A percentile compares a stretch with the other conserved stretches of the same genome.
These are phyloP conservation scores for Sarcophaga variegata DNA, from an alignment of 2,888 invertebrate species.

Conservation along the genomic window DNA sequence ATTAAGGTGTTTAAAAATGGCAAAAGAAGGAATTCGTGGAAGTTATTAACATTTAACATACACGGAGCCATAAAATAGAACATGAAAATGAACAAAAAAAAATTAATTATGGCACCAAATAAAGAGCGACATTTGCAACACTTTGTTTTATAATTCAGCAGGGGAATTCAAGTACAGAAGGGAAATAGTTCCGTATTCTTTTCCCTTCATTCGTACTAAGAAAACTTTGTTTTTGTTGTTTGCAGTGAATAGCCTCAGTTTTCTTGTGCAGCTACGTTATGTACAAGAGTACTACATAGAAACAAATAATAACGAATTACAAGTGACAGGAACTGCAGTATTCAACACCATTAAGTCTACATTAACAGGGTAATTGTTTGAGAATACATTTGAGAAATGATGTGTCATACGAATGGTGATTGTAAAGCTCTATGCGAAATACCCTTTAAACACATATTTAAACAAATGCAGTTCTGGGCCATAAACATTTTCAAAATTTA, in stretches of 20 bases:
- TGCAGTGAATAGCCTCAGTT: conserved; percentile 10
- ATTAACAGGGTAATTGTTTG: neutral
- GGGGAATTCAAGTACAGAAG: neutral
- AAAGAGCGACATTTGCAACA: conserved; percentile 14
- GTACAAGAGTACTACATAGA: neutral
- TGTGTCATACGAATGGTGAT: too few relatives aligned
- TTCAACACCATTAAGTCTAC: conserved; percentile 10
- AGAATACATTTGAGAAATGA: too few relatives aligned
- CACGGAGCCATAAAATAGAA: neutral
- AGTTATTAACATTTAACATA: conserved; percentile 27
- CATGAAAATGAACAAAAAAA: neutral
- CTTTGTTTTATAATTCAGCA: neutral
- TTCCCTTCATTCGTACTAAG: neutral
- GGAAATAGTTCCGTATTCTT: too few relatives aligned
- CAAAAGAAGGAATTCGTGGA: conserved; percentile 13
- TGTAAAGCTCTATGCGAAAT: neutral
- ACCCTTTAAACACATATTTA: neutral
- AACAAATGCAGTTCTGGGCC: neutral
- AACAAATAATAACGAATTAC: conserved; percentile 38
- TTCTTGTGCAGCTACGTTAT: neutral
- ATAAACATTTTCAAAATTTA: conserved; percentile 9
- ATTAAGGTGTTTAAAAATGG: neutral
- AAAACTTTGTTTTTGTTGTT: neutral
- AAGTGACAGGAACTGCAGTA: conserved; percentile 45
- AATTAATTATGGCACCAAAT: neutral